Base-by-base conservation (phyloP, 2,113 vertebrate species). In the Callithrix jacchus region DNA sequence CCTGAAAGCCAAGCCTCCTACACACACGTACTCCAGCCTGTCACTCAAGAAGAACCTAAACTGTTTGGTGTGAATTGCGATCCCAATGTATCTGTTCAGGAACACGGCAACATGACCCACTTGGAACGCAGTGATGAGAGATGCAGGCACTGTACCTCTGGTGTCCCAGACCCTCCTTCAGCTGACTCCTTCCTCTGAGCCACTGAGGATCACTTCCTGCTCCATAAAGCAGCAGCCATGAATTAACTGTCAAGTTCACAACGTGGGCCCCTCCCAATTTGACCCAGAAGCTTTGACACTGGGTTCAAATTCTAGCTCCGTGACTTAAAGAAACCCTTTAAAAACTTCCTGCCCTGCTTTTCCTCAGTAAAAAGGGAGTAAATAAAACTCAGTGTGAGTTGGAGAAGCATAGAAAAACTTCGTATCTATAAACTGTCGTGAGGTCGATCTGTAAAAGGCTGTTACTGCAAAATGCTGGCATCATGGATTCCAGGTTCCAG, bases 391-490 rank as follows among this genome's bases (percentile, higher is more conserved):
- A 16, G 5, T 56, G 37, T 95, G 54, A 90, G 76, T 35, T 32
- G 58, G 42, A 25, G 71, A 32, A 87, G 32, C 94, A 45, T 70
- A 27, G 61, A 32, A n/a, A 95, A 93, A 73, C 27, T 77, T 84
- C 80, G 54, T 85, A 82, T 91, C 80, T 66, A 66, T 21, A 93
- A 70, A 77, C 58, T 42, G 25, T 56, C 76, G 8, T 42, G 94
- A 89, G 14, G 49, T 87, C n/a, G 64, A 4, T 47, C 79, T 81
- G 89, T 86, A 40, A 97, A 94, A 96, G 25, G 16, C 42, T 64
- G 47, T 95, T 86, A 58, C 58, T 89, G 76, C 32, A 94, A 83
- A 94, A 84, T 45, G n/a, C 47, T 92, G 73, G 56, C 68, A 30
- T 49, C 6, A 17, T 85, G 83, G 21, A 58, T 68, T 80, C 79